Evolutionary conservation across 2,888 invertebrate species (phyloP).

Genomic region (Chouioia cunea): DNA sequence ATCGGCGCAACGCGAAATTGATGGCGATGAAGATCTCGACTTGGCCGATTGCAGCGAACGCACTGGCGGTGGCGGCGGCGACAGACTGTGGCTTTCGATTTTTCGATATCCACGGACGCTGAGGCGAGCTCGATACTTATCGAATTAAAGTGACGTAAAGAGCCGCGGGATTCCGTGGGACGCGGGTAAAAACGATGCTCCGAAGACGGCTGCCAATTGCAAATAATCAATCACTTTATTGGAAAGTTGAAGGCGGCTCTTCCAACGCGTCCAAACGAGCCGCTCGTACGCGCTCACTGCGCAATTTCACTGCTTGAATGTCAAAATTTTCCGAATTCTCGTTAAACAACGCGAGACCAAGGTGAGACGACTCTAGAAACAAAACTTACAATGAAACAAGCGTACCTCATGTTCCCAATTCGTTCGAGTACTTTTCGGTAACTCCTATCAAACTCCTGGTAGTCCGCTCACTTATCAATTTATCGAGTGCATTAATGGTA

Average conservation of each 20-base stretch:
- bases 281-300: background rate
- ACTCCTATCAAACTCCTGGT: constrained; percentile 10
- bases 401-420: constrained; percentile 21
- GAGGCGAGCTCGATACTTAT: constrained; percentile 26
- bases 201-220: background rate
- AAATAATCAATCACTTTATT: constrained; percentile 40
- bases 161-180: constrained; percentile 24
- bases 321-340: constrained; percentile 31
- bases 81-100: constrained; percentile 32
- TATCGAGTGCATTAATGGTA: too few species aligned
- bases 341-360: constrained; percentile 16
- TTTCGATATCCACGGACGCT: constrained; percentile 29
- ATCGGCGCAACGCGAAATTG: constrained; percentile 40
- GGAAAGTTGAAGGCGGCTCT: constrained; percentile 21
- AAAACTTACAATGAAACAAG: constrained; percentile 11
- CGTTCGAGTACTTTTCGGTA: constrained; percentile 33
- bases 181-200: constrained; percentile 16
- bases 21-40: constrained; percentile 46
- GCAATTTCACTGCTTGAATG: background rate
- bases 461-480: too few species aligned
- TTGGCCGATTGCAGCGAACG: constrained; percentile 1
- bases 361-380: background rate
- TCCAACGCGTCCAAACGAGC: background rate
- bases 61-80: constrained; percentile 2
- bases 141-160: constrained; percentile 41